Evolutionary conservation across 2,888 invertebrate species (phyloP), one percentile per base, ranked within the genome.

Genomic region (Molanna angustata): DNA sequence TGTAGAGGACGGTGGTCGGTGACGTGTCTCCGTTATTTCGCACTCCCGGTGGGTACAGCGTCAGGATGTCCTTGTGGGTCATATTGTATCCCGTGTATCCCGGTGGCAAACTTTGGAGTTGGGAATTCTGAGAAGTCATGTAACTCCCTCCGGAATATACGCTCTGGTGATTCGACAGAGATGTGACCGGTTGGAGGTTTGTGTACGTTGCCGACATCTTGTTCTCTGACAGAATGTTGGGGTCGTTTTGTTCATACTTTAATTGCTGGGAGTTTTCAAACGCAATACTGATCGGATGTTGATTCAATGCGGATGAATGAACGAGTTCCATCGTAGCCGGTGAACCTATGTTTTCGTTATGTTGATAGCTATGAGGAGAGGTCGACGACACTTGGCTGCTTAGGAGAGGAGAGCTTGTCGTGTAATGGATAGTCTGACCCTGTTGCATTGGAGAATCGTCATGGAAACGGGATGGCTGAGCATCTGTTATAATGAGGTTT

Each of bases 181-280:
- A 73, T 3, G 80, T 76, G 2, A 84, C 84, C 1, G 83, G 82
- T 64, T 85, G 83, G 57, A 85, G 67, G 60, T 82, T 82, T 0
- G 84, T 82, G 62, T 84, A 84, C 17, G 78, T 84, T 59, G 64
- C 73, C 53, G 51, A 54, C 41, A 61, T 62, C 4, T 60, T 39
- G 66, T 70, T 33, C 19, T 54, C 27, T 72, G 69, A 33, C 68
- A 68, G 54, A 73, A 68, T 16, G 67, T 65, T 1, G 58, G 63
- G 7, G 62, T 61, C 6, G 58, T 74, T 61, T 57, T 74, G 61
- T 67, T 80, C 70, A 65, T 78, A 78, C 62, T 74, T 78, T 42
- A 73, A 70, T 54, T 66, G 74, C 22, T 64, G 62, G 2, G 63
- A 3, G 61, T 63, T 77, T 60, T 67, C 73, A 52, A 74, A 72